Percentiles rank a stretch among this genome's conserved stretches.
phyloP scores from a whole-genome alignment of 2,888 invertebrate genomes.

The Ormia ochracea region DNA sequence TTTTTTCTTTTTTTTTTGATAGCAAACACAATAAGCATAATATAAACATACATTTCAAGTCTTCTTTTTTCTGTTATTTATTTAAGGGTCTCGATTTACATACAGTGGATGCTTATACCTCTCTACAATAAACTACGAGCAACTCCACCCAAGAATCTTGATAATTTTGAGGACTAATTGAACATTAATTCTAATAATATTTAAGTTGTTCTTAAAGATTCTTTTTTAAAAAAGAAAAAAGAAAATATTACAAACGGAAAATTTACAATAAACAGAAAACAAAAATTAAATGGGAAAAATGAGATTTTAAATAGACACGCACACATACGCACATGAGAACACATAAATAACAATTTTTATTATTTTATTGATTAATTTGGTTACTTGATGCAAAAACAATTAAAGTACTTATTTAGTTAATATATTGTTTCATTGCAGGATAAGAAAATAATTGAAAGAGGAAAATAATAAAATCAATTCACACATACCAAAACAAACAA shows the following conservation, averaged over 20 bases:
- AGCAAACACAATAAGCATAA: neutral
- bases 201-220: neutral
- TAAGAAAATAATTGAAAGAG: constrained; percentile 15
- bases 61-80: neutral
- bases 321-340: constrained; percentile 32
- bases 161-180: constrained; percentile 33
- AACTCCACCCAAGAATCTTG: constrained; percentile 23
- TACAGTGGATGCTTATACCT: constrained; percentile 25
- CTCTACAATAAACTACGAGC: constrained; percentile 20
- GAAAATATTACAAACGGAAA: constrained; percentile 18
- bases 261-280: constrained; percentile 27
- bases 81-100: constrained; percentile 10
- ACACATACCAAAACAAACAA: constrained; percentile 54
- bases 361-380: constrained; percentile 44
- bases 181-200: constrained; percentile 18
- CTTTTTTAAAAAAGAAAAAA: constrained; percentile 1
- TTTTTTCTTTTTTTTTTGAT: too few species aligned
- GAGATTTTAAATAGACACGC: constrained; percentile 29
- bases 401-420: constrained; percentile 18
- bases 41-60: constrained; percentile 54
- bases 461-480: constrained; percentile 25
- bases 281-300: constrained; percentile 38
- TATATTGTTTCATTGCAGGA: constrained; percentile 43
- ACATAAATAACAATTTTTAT: constrained; percentile 47
- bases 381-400: constrained; percentile 61